Evolutionary conservation across 2,113 vertebrate species (phyloP).

Genomic region (Eretmodus cyanostictus): DNA sequence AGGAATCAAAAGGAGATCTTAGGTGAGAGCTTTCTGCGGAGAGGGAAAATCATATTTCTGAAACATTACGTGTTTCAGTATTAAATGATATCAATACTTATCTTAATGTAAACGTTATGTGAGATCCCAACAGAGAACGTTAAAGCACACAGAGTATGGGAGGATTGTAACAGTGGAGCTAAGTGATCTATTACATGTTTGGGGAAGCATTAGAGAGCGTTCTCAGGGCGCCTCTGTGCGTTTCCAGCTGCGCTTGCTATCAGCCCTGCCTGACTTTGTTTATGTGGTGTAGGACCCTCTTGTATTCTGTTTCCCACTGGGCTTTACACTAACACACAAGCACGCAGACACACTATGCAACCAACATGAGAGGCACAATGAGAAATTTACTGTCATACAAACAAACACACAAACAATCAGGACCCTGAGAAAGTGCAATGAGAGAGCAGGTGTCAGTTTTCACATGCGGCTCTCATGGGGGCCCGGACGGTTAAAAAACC

Average conservation of each 20-base stretch:
- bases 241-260: conserved; percentile 62
- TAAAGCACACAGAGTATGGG: not conserved
- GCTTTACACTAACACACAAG: conserved; percentile 29
- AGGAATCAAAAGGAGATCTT: not conserved
- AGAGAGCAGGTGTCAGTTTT: conserved; percentile 67
- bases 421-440: conserved; percentile 62
- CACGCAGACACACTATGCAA: not conserved
- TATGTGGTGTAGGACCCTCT: conserved; percentile 48
- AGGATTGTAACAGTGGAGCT: conserved; percentile 32
- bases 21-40: not conserved
- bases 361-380: conserved; percentile 34
- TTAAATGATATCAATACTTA: not conserved
- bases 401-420: conserved; percentile 51
- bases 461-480: conserved; percentile 51
- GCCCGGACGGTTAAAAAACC: conserved; percentile 30
- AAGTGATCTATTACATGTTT: conserved; percentile 68
- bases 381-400: conserved; percentile 56
- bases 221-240: conserved; percentile 47
- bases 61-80: not conserved
- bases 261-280: conserved; percentile 46
- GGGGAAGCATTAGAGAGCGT: conserved; percentile 46
- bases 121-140: not conserved
- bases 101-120: not conserved
- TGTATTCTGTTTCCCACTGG: conserved; percentile 49
- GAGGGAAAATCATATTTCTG: not conserved